These are phyloP conservation scores for Drosophila lacteicornis DNA, from an alignment of 1,140 invertebrate species.

Conservation along the genomic window DNA sequence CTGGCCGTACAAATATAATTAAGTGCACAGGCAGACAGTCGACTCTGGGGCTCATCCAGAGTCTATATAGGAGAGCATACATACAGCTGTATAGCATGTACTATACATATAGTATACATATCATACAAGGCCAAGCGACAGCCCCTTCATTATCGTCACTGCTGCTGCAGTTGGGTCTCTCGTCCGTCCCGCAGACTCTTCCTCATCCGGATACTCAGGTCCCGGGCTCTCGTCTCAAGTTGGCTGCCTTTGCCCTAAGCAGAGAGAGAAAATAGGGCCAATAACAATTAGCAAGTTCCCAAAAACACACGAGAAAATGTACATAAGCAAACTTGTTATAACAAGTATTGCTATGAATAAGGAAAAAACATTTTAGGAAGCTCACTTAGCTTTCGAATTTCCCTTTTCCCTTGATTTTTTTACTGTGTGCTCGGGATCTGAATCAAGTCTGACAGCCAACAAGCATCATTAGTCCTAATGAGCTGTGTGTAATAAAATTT, in stretches of 20 bases:
- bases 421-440: constrained; percentile 12
- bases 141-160: constrained; percentile 45
- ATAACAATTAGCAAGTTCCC: background rate
- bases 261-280: background rate
- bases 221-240: constrained; percentile 32
- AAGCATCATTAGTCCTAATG: constrained; percentile 81
- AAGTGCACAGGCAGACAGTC: constrained; percentile 60
- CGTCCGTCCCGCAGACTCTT: background rate
- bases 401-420: background rate
- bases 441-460: constrained; percentile 62
- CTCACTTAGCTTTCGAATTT: background rate
- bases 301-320: background rate
- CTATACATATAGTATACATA: background rate
- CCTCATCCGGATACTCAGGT: background rate
- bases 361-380: no score
- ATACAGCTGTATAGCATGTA: no score
- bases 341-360: background rate
- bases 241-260: constrained; percentile 10
- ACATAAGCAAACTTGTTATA: background rate
- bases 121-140: constrained; percentile 26
- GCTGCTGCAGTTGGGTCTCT: constrained; percentile 18
- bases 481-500: constrained; percentile 77
- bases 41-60: constrained; percentile 10
- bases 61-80: background rate
- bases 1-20: constrained; percentile 72